Evolutionary conservation across 2,797 vertebrate species (phyloP), one percentile per base, ranked within the genome.

Genomic region (Hydrolagus colliei): DNA sequence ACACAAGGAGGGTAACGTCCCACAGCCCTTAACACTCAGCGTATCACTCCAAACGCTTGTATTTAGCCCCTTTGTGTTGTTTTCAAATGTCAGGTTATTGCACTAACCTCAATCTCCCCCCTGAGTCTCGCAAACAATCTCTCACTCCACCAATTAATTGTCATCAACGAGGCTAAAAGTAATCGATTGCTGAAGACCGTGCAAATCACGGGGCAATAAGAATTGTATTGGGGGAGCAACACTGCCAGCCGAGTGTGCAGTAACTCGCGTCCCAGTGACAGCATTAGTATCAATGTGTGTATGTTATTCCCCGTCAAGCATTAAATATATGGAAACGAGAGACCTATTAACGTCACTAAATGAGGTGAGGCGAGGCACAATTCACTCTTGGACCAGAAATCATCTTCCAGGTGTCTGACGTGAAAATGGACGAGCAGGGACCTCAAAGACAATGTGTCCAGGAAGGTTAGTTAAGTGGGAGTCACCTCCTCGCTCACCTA

Each of bases 151-250:
- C 41, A 71, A 84, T 84, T 62, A 71, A 84, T 84, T 84, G 52
- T 84, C 67, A 71, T 84, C 79, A 84, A 63, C 12, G 79, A 84
- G 79, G 65, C 18, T 84, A 65, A 84, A 68, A 71, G 79, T 32
- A 52, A 84, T 84, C 71, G 79, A 71, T 67, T 71, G 63, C 18
- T 14, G 16, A 41, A 52, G 32, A 5, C 71, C 20, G 63, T 20
- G 10, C 68, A 71, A 41, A 68, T 71, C 65, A 71, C 27, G 0
- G 16, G 18, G 79, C 65, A 41, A 71, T 20, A 9, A 82, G 16
- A 41, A 82, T 68, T 82, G 41, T 35, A 41, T 20, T 65, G 5
- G 14, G 79, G 14, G 32, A 84, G 32, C 14, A 71, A 84, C 27
- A 52, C 9, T 35, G 20, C 20, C 32, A 71, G 65, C 65, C 79